These are phyloP conservation scores for Chymomyza costata DNA, from an alignment of 1,140 invertebrate genomes.

Conservation along the genomic window DNA sequence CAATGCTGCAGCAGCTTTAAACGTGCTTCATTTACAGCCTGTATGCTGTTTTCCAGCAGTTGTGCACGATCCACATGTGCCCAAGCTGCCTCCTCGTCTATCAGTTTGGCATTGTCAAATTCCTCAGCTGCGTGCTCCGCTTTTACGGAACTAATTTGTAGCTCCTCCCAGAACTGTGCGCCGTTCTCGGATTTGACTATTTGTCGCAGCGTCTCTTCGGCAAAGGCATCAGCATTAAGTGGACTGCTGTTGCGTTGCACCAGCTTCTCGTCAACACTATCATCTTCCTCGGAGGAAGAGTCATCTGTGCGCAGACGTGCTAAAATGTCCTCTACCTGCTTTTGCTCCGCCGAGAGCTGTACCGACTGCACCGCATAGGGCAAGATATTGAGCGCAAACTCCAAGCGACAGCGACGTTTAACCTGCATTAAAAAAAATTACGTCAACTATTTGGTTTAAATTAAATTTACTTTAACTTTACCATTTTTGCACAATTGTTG, in stretches of 20 bases:
- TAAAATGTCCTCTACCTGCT: slow-evolving; percentile 37
- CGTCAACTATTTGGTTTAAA: not conserved
- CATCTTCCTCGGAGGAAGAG: slow-evolving; percentile 13
- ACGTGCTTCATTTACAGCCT: slow-evolving; percentile 36
- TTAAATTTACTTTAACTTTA: slow-evolving; percentile 30
- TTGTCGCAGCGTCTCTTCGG: slow-evolving; percentile 38
- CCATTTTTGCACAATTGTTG: slow-evolving; percentile 25
- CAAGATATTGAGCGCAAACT: slow-evolving; percentile 40
- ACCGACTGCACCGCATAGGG: slow-evolving; percentile 38
- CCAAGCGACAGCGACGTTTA: slow-evolving; percentile 46
- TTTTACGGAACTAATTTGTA: no score
- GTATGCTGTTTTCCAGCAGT: slow-evolving; percentile 32
- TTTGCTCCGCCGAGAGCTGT: slow-evolving; percentile 25
- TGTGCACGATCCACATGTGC: slow-evolving; percentile 1
- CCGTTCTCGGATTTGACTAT: slow-evolving; percentile 37
- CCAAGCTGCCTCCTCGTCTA: slow-evolving; percentile 20
- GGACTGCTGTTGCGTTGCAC: not conserved
- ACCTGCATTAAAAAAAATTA: slow-evolving; percentile 13
- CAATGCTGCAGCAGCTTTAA: slow-evolving; percentile 38
- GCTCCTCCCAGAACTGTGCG: slow-evolving; percentile 4
- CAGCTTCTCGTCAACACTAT: slow-evolving; percentile 16
- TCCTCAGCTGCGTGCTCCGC: not conserved
- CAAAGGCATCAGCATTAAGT: slow-evolving; percentile 35
- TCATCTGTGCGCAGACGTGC: slow-evolving; percentile 30
- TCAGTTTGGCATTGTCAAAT: slow-evolving; percentile 1